These are phyloP conservation scores for Hetaerina americana DNA, from an alignment of 1,140 invertebrate genomes.

Conservation along the genomic window DNA sequence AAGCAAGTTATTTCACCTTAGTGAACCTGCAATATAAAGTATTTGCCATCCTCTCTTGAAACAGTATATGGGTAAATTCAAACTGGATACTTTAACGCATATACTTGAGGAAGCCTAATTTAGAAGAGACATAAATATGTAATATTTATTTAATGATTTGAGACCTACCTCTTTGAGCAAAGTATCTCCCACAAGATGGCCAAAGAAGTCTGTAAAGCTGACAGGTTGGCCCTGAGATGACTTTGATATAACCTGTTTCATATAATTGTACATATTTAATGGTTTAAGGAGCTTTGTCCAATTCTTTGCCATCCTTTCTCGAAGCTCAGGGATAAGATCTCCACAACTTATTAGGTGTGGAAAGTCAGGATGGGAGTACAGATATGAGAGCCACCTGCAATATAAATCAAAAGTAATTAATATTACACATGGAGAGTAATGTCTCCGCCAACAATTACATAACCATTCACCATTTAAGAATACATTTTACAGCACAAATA, in stretches of 20 bases:
- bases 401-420: neutral
- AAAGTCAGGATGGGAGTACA: slow-evolving; percentile 30
- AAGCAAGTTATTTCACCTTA: no score
- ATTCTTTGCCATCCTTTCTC: slow-evolving; percentile 27
- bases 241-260: neutral
- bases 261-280: slow-evolving; percentile 22
- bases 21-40: no score
- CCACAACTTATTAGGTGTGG: slow-evolving; percentile 20
- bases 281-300: slow-evolving; percentile 22
- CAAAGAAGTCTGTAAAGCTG: slow-evolving; percentile 37
- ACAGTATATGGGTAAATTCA: no score
- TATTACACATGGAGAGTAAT: no score
- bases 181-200: slow-evolving; percentile 34
- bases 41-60: no score
- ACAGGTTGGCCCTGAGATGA: slow-evolving; percentile 29
- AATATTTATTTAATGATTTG: neutral
- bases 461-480: no score
- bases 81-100: no score
- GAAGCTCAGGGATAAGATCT: slow-evolving; percentile 29
- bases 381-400: slow-evolving; percentile 26
- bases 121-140: no score
- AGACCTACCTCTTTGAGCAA: slow-evolving; percentile 23
- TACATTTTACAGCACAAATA: no score
- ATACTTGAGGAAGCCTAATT: no score
- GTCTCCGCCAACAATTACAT: no score